Percentiles rank a stretch among this genome's conserved stretches.
phyloP scores from a whole-genome alignment of 1,140 invertebrate species.

The Heliothis subflexa region DNA sequence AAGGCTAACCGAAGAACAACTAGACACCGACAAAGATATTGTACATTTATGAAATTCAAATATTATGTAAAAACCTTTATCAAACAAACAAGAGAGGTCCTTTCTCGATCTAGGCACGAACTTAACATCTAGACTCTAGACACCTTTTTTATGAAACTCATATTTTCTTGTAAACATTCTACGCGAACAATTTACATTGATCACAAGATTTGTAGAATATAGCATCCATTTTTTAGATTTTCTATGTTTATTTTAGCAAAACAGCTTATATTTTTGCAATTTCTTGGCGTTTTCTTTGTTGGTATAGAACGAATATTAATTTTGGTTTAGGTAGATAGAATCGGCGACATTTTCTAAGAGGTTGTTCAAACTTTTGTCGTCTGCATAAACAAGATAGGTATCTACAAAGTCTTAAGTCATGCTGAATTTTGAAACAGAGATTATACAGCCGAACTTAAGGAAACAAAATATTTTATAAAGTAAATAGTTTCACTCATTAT shows the following conservation, averaged over 20 bases:
- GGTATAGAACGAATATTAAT: slow-evolving; percentile 11
- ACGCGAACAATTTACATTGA: background rate
- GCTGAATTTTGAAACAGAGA: background rate
- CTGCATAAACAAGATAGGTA: background rate
- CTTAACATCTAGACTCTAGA: background rate
- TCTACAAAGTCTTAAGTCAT: background rate
- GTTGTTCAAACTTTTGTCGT: background rate
- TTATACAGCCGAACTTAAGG: background rate
- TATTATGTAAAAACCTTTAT: background rate
- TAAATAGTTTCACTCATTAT: too few relatives aligned
- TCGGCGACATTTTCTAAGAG: background rate
- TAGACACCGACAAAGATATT: background rate
- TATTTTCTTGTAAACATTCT: background rate
- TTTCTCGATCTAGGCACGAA: background rate
- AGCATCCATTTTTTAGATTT: background rate
- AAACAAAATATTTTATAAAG: too few relatives aligned
- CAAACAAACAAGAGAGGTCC: background rate
- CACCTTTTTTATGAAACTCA: slow-evolving; percentile 9
- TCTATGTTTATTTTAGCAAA: background rate
- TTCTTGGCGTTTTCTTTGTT: background rate
- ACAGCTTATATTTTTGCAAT: background rate
- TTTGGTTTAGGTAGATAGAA: slow-evolving; percentile 3
- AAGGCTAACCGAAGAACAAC: too few relatives aligned
- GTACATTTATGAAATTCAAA: background rate
- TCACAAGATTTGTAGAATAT: background rate